These are phyloP conservation scores for Erinaceus europaeus DNA, from an alignment of 2,113 vertebrate species.

Conservation along the genomic window DNA sequence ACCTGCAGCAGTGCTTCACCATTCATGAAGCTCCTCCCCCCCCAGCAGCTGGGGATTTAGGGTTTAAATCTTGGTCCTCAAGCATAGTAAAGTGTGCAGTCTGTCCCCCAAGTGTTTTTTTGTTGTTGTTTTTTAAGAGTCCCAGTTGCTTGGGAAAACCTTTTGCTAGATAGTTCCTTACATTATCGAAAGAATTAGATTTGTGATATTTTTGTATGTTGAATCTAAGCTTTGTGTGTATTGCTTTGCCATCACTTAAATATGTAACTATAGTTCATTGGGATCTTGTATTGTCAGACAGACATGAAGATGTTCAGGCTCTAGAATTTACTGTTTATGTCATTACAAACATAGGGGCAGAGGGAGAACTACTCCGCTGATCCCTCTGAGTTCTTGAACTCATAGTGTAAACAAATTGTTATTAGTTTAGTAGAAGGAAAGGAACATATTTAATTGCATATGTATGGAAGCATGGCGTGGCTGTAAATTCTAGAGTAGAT, in stretches of 20 bases:
- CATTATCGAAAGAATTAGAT: not conserved
- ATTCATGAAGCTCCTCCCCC: no score
- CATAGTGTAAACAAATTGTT: not conserved
- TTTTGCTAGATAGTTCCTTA: not conserved
- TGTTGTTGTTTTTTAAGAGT: slow-evolving; percentile 29
- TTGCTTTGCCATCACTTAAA: not conserved
- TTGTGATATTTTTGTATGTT: not conserved
- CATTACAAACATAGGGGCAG: not conserved
- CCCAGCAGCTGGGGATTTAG: no score
- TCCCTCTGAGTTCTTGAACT: not conserved
- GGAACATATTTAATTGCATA: not conserved
- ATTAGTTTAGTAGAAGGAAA: not conserved
- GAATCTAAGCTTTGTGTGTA: not conserved
- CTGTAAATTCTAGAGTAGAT: not conserved
- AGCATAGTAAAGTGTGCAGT: no score
- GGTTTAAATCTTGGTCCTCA: no score
- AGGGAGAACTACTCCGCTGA: not conserved
- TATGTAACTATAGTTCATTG: not conserved
- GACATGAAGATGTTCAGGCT: not conserved
- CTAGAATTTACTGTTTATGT: not conserved
- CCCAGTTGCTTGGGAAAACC: not conserved
- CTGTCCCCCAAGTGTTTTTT: not conserved
- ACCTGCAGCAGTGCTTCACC: no score
- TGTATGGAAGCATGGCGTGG: not conserved
- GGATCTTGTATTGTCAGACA: not conserved